These are phyloP conservation scores for Mionectes olivaceus DNA, from an alignment of 2,797 vertebrate species.

Conservation along the genomic window DNA sequence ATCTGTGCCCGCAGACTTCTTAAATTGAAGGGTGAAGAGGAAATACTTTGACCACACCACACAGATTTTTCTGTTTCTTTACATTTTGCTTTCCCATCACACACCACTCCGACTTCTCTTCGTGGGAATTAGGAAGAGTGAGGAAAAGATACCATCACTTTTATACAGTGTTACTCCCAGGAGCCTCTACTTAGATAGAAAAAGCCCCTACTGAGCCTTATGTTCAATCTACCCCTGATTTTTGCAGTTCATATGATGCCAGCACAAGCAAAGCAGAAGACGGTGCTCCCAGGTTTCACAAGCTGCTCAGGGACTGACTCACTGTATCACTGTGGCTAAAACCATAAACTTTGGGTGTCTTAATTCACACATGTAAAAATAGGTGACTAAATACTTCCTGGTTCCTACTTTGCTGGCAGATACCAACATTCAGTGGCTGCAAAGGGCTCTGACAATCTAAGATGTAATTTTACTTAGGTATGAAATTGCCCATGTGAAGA, in stretches of 20 bases:
- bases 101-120: background rate
- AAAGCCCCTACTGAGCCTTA: background rate
- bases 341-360: background rate
- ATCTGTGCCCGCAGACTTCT: background rate
- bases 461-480: background rate
- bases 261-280: background rate
- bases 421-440: background rate
- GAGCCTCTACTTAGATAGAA: background rate
- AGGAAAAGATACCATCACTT: background rate
- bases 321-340: background rate
- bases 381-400: background rate
- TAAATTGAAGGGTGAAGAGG: background rate
- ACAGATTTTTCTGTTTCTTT: background rate
- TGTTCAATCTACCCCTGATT: background rate
- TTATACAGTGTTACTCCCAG: background rate
- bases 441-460: background rate
- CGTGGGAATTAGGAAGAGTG: background rate
- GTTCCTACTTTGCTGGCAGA: background rate
- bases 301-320: background rate
- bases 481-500: background rate
- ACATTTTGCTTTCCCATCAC: background rate
- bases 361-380: background rate
- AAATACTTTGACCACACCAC: background rate
- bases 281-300: background rate
- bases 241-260: background rate